phyloP scores from a whole-genome alignment of 2,888 invertebrate genomes.

The Beris morrisii region DNA sequence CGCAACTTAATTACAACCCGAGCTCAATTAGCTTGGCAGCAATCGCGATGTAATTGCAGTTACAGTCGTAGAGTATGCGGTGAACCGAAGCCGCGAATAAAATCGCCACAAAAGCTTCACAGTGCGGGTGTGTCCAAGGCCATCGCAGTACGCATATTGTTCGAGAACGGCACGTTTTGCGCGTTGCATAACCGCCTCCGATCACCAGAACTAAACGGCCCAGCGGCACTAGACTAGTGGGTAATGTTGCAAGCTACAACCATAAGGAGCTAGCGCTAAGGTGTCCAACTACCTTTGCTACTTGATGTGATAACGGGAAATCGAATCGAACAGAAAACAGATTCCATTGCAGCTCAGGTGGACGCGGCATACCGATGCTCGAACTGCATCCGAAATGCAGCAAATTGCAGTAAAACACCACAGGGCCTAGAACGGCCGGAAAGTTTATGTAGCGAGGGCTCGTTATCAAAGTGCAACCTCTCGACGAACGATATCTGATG shows the following conservation, averaged over 20 bases:
- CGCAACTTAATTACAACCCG: constrained; percentile 28
- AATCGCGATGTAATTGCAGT: constrained; percentile 29
- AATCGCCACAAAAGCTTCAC: constrained; percentile 21
- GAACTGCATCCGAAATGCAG: constrained; percentile 24
- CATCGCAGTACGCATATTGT: constrained; percentile 29
- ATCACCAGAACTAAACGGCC: not conserved
- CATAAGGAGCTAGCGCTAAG: constrained; percentile 11
- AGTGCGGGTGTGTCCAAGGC: constrained; percentile 34
- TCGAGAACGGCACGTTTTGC: constrained; percentile 30
- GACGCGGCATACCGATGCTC: not conserved
- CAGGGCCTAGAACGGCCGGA: not conserved
- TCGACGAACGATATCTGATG: constrained; percentile 17
- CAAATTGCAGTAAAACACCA: not conserved
- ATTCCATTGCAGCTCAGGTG: constrained; percentile 25
- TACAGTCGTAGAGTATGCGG: constrained; percentile 30
- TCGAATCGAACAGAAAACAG: constrained; percentile 26
- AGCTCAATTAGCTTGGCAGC: constrained; percentile 28
- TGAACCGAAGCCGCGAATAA: constrained; percentile 12
- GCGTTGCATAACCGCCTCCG: constrained; percentile 6
- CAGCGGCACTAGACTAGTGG: constrained; percentile 14
- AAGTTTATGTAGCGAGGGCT: constrained; percentile 14
- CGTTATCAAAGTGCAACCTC: constrained; percentile 10
- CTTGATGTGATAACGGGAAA: constrained; percentile 26
- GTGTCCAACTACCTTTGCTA: constrained; percentile 21
- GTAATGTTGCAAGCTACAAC: constrained; percentile 6